Base-by-base conservation (phyloP, 2,888 invertebrate genomes). In the Allophyes oxyacanthae region DNA sequence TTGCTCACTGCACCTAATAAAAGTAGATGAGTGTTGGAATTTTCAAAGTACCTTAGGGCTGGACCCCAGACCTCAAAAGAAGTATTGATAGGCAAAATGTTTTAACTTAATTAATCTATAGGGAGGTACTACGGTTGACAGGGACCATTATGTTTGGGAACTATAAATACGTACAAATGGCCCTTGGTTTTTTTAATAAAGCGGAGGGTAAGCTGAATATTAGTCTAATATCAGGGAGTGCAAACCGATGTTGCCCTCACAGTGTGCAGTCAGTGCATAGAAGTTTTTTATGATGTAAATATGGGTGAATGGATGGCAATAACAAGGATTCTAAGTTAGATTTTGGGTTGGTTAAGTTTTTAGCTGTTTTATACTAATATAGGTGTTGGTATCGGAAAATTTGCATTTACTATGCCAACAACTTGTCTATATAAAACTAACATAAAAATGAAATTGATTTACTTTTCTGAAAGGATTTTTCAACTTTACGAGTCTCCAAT, bases 91-190 rank as follows among this genome's bases (percentile, higher is more conserved):
- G 80, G 73, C 74, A 77, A 84, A 89, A 88, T 89, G 87, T 88
- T 89, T 91, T 90, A 91, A 82, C 87, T 64, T 88, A 92, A 93
- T 94, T 90, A 92, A 90, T 89, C 92, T 87, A 68, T 74, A 68
- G 90, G 91, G 92, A 90, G 83, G 78, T 77, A 72, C 66, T 78
- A 69, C 60, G 83, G 88, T 86, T 89, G 91, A 91, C 89, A 90
- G 84, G 79, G 82, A 72, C 83, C 81, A 81, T 83, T 84, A 82
- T 81, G 78, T 77, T 76, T 77, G 82, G 80, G 77, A 77, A 80
- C 88, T 88, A 88, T 91, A 92, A 90, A 92, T 91, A 91, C 87
- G 87, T 91, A 92, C 91, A 92, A 93, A 93, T 91, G 87, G 91
- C 88, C 87, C 85, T 88, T 86, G 88, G 90, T 90, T 93, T 92